Evolutionary conservation across 2,113 vertebrate species (phyloP).

Genomic region (Sapajus apella): DNA sequence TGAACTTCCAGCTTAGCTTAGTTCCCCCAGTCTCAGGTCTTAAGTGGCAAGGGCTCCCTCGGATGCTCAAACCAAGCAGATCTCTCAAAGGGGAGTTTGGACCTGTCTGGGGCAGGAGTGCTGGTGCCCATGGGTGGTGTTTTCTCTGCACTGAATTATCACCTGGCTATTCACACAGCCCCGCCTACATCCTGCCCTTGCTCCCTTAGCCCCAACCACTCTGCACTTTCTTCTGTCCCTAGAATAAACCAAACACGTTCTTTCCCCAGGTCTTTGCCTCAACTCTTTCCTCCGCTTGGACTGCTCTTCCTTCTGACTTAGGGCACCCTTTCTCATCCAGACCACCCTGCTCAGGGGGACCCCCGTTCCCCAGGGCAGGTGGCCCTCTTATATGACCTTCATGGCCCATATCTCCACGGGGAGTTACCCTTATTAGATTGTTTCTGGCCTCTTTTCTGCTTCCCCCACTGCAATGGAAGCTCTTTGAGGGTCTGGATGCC

Average conservation of each 20-base stretch:
- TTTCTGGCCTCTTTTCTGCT: not conserved
- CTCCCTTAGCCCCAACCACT: not conserved
- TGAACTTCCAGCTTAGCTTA: not conserved
- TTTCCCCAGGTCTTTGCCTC: not conserved
- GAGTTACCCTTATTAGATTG: not conserved
- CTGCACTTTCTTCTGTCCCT: not conserved
- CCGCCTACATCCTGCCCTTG: accelerated
- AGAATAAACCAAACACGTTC: not conserved
- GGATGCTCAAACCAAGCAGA: not conserved
- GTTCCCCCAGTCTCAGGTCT: no score
- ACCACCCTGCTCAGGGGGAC: not conserved
- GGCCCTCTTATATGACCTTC: not conserved
- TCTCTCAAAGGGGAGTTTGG: not conserved
- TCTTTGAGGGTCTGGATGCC: not conserved
- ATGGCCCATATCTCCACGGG: not conserved
- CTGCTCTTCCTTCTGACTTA: not conserved
- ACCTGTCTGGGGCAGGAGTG: not conserved
- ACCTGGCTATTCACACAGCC: no score
- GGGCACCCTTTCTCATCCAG: not conserved
- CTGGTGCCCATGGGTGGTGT: no score
- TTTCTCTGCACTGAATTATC: not conserved
- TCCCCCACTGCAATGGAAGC: not conserved
- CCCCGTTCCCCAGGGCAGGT: not conserved
- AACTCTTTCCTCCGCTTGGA: not conserved
- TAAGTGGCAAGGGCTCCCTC: not conserved